Percentiles rank a stretch among this genome's conserved stretches.
Conservation (phyloP, 53 echinoderm and acorn worm genomes). For the Zoroaster sp. region DNA sequence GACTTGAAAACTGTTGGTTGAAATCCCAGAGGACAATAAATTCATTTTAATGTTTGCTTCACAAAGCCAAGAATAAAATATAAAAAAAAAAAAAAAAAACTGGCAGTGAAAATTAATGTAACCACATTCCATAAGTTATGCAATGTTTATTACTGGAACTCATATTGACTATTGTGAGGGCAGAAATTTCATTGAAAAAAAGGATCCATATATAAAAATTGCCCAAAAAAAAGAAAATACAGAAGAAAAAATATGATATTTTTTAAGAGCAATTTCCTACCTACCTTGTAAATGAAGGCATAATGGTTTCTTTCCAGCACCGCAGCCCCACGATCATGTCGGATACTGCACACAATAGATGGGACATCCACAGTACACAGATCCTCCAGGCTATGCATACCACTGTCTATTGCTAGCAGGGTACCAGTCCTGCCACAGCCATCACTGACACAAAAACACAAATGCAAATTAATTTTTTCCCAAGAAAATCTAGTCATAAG, state of each 20-base stretch:
- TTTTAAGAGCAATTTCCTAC: not conserved
- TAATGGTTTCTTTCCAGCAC: slow-evolving; percentile 70
- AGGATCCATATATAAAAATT: too few relatives aligned
- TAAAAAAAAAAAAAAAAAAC: too few relatives aligned
- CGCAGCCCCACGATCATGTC: slow-evolving; percentile 72
- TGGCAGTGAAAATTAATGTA: too few relatives aligned
- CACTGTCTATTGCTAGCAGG: slow-evolving; percentile 78
- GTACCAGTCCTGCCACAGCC: slow-evolving; percentile 74
- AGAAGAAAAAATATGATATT: not conserved
- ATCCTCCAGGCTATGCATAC: slow-evolving; percentile 80
- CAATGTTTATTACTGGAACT: too few relatives aligned
- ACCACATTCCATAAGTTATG: too few relatives aligned
- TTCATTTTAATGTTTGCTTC: too few relatives aligned
- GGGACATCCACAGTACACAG: slow-evolving; percentile 71
- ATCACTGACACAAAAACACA: slow-evolving; percentile 47
- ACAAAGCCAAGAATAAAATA: too few relatives aligned
- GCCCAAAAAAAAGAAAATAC: too few relatives aligned
- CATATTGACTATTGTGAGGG: too few relatives aligned
- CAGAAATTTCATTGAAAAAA: too few relatives aligned
- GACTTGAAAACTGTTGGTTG: not conserved
- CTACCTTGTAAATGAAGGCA: slow-evolving; percentile 83
- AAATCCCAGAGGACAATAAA: not conserved
- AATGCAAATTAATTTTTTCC: not conserved
- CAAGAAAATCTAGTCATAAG: too few relatives aligned
- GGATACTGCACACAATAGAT: slow-evolving; percentile 61